phyloP scores from a whole-genome alignment of 2,888 invertebrate genomes.

The Dorcus hopei region DNA sequence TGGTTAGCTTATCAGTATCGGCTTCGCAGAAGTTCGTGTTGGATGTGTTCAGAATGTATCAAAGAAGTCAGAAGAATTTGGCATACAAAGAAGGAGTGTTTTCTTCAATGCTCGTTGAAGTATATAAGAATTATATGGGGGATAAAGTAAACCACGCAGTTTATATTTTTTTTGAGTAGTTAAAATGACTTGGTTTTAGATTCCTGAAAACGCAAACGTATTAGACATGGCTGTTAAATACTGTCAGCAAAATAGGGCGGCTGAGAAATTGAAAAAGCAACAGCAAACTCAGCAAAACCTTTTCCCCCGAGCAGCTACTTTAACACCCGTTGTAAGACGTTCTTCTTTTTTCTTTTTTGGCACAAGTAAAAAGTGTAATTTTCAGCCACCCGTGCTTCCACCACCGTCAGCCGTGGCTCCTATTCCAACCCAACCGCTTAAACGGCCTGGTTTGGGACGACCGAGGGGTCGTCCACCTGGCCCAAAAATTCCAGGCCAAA shows the following conservation, averaged over 20 bases:
- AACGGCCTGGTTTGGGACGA: constrained; percentile 44
- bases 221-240: constrained; percentile 69
- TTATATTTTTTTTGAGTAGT: constrained; percentile 6
- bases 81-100: constrained; percentile 60
- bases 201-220: constrained; percentile 60
- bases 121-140: constrained; percentile 63
- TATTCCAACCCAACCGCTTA: constrained; percentile 28
- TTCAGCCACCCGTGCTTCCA: constrained; percentile 25
- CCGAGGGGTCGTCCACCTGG: constrained; percentile 55
- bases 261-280: constrained; percentile 53
- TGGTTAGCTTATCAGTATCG: constrained; percentile 41
- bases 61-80: constrained; percentile 63
- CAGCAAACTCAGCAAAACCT: constrained; percentile 17
- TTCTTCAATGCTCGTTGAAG: constrained; percentile 64
- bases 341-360: neutral
- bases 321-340: constrained; percentile 3
- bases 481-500: constrained; percentile 38
- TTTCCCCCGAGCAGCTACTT: constrained; percentile 7
- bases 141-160: constrained; percentile 50
- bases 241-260: constrained; percentile 62
- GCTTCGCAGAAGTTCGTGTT: constrained; percentile 51
- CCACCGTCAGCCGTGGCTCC: constrained; percentile 25
- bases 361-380: neutral
- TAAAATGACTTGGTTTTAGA: constrained; percentile 31
- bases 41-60: constrained; percentile 65